Evolutionary conservation across 2,113 vertebrate species (phyloP), one percentile per base, ranked within the genome.

Genomic region (Crotalus helleri): DNA sequence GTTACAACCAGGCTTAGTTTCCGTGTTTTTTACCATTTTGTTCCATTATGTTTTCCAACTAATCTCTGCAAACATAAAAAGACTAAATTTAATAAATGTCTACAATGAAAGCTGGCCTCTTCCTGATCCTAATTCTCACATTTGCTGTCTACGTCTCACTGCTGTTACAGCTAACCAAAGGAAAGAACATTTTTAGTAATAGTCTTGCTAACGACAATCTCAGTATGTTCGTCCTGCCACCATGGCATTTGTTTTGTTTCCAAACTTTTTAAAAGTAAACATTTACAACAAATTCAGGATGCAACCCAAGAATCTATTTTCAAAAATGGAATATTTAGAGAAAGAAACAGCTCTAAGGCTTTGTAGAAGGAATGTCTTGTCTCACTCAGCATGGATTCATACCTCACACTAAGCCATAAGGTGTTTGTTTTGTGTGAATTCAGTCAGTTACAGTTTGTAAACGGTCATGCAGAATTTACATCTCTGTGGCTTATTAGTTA

Each of bases 161-260:
- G 46, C 10, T 53, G 33, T 87, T 33, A 58, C 17, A 19, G 54
- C 90, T 89, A 88, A 0, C 19, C 2, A 4, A 57, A 33, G 44
- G 46, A 90, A 69, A 21, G 11, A 88, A 9, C 0, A 0, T 29
- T 81, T 44, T 74, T 3, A 53, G 12, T 39, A 90, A 61, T 2
- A 0, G 64, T 94, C 5, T 19, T 44, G 58, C 0, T 9, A 5
- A 74, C 15, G 91, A 53, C 57, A 64, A 39, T 2, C 0, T 0
- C 51, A 69, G 39, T 88, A 33, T 92, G 24, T 39, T 33, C 74
- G 4, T 92, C 64, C 57, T 61, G 86, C 49, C n/a, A 87, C 39
- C 13, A 87, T 44, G 49, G 46, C 69, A 93, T 90, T 51, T 87
- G 74, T 92, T 94, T 94, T 91, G 92, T 93, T 91, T 95, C 86